These are phyloP conservation scores for Luehdorfia chinensis DNA, from an alignment of 1,140 invertebrate species.

Conservation along the genomic window DNA sequence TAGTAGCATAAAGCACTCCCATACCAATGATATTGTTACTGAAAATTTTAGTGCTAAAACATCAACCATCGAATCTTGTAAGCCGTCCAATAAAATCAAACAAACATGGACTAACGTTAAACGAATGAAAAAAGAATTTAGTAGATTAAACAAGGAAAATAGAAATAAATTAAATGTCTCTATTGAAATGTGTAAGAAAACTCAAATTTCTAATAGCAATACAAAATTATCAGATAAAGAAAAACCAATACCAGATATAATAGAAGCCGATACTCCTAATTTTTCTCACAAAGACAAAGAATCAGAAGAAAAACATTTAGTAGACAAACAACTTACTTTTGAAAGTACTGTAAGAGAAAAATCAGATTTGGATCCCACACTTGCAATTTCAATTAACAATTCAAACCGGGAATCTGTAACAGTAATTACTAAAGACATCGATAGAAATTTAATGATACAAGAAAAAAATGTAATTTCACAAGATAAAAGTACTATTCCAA, in stretches of 20 bases:
- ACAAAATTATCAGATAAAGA: constrained; percentile 16
- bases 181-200: constrained; percentile 59
- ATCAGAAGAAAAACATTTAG: constrained; percentile 2
- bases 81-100: constrained; percentile 30
- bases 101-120: constrained; percentile 62
- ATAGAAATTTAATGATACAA: not conserved
- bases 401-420: too few relatives aligned
- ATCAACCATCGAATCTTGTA: constrained; percentile 28
- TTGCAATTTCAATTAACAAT: not conserved
- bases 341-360: constrained; percentile 10
- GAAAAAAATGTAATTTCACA: not conserved
- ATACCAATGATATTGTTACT: constrained; percentile 19
- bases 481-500: constrained; percentile 8
- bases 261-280: constrained; percentile 34
- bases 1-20: constrained; percentile 16
- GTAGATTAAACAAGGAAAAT: constrained; percentile 55
- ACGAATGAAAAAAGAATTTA: constrained; percentile 64
- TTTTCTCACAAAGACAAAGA: constrained; percentile 16
- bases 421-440: too few relatives aligned
- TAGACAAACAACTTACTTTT: constrained; percentile 4
- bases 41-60: constrained; percentile 33
- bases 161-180: constrained; percentile 65
- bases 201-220: constrained; percentile 30
- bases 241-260: constrained; percentile 17
- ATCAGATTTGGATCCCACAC: not conserved